Evolutionary conservation across 64 coral and sea anemone species (phyloP).

Genomic region (Montipora foliosa): DNA sequence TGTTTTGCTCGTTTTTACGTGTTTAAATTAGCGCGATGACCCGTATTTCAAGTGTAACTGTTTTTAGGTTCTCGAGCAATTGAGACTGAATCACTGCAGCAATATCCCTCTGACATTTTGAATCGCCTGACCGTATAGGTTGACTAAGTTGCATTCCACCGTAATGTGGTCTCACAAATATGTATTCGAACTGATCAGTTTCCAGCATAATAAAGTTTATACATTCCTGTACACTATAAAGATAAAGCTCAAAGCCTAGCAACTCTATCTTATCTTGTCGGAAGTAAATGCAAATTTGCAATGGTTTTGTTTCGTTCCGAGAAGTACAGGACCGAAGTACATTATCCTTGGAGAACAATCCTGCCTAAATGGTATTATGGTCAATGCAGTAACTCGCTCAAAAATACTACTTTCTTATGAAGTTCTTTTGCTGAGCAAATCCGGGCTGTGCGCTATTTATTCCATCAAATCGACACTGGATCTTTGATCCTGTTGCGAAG

Average conservation of each 20-base stretch:
- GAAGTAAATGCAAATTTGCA: neutral
- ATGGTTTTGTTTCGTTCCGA: neutral
- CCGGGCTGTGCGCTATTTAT: neutral
- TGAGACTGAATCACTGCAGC: constrained; percentile 7
- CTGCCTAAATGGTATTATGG: too few relatives aligned
- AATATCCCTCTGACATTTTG: neutral
- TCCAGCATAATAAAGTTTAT: too few relatives aligned
- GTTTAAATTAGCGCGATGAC: neutral
- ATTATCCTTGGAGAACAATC: too few relatives aligned
- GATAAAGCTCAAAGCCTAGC: neutral
- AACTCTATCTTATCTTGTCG: neutral
- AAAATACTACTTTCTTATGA: neutral
- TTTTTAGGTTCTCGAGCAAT: constrained; percentile 8
- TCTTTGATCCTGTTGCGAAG: neutral
- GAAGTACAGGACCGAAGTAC: neutral
- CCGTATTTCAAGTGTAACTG: constrained; percentile 19
- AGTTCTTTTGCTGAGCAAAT: neutral
- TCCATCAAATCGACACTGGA: neutral
- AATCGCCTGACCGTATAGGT: neutral
- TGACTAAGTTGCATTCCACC: neutral
- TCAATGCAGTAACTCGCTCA: neutral
- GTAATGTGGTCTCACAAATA: neutral
- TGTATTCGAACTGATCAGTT: neutral
- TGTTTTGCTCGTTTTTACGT: neutral
- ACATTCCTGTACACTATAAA: too few relatives aligned